phyloP scores from a whole-genome alignment of 2,797 vertebrate genomes.

The Tamandua tetradactyla region DNA sequence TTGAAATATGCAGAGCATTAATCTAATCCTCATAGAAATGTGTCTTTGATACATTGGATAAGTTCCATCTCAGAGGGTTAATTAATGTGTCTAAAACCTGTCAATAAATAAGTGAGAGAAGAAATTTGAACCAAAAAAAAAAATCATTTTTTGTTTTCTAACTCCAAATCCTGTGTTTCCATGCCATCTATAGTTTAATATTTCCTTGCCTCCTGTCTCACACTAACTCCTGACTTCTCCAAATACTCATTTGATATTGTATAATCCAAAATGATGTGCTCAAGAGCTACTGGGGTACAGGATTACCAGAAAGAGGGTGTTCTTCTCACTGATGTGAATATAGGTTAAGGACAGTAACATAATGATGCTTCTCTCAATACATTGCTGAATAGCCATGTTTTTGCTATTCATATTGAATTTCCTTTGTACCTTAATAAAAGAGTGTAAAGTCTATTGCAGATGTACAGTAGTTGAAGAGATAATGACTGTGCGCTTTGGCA shows the following conservation, averaged over 20 bases:
- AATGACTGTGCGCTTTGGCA: not conserved
- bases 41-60: not conserved
- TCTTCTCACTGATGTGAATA: not conserved
- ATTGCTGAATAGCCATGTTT: not conserved
- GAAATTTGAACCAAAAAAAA: not conserved
- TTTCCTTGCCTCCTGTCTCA: not conserved
- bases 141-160: no score
- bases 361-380: conserved; percentile 29
- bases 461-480: not conserved
- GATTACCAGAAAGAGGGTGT: not conserved
- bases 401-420: not conserved
- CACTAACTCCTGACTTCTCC: not conserved
- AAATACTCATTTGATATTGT: not conserved
- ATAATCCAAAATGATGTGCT: not conserved
- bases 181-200: not conserved
- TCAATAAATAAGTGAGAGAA: not conserved
- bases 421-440: not conserved
- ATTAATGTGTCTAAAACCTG: not conserved
- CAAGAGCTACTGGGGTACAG: not conserved
- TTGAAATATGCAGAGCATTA: not conserved
- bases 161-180: not conserved
- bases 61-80: not conserved
- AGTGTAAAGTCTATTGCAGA: not conserved
- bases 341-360: conserved; percentile 29
- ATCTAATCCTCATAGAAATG: not conserved